These are phyloP conservation scores for Gorsachius magnificus DNA, from an alignment of 2,797 vertebrate species.

Conservation along the genomic window DNA sequence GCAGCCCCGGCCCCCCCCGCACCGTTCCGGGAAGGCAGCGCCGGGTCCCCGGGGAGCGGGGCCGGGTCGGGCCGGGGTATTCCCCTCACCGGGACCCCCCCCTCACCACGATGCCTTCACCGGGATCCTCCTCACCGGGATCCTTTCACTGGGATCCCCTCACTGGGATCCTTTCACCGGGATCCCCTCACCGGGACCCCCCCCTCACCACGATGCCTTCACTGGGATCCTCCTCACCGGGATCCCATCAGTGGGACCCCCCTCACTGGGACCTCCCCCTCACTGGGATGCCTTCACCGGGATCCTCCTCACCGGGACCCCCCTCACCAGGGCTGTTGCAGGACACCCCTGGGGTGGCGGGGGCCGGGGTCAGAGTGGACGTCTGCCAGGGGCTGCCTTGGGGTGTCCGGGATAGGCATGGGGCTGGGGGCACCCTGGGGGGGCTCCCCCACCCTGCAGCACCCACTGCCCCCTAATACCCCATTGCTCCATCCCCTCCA, in stretches of 20 bases:
- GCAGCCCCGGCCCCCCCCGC: neutral
- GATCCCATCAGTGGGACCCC: too few relatives aligned
- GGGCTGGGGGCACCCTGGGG: neutral
- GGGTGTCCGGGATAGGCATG: rapidly evolving
- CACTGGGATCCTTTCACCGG: neutral
- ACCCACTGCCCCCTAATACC: neutral
- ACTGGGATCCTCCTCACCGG: too few relatives aligned
- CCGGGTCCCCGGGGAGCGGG: neutral
- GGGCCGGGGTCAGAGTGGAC: too few relatives aligned
- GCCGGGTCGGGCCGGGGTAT: neutral
- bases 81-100: neutral
- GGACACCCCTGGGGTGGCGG: neutral
- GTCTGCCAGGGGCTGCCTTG: neutral
- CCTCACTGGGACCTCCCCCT: neutral
- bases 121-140: too few relatives aligned
- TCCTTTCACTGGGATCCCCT: too few relatives aligned
- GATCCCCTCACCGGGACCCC: neutral
- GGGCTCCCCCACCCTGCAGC: neutral
- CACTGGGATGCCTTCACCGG: neutral
- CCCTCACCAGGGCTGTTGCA: neutral
- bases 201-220: neutral
- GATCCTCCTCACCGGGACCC: neutral
- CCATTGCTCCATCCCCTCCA: neutral
- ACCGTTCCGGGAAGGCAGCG: neutral
- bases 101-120: too few relatives aligned